A percentile compares a stretch with the other conserved stretches of the same genome.
phyloP scores from a whole-genome alignment of 2,888 invertebrate species.

The Agrotis segetum region DNA sequence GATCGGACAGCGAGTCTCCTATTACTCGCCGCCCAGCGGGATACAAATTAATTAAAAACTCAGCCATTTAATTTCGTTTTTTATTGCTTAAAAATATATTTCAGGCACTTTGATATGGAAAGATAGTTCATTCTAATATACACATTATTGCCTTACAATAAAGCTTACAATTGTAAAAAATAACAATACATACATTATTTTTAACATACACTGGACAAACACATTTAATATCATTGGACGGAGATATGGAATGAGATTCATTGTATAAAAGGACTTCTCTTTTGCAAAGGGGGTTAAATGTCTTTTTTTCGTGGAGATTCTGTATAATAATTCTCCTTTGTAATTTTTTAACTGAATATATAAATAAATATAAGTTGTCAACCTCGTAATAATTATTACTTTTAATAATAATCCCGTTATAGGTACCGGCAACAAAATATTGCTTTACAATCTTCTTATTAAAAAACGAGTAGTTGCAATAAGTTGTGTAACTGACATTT shows the following conservation, averaged over 20 bases:
- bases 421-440: too few relatives aligned
- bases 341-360: not conserved
- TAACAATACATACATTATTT: slow-evolving; percentile 17
- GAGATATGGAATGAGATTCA: slow-evolving; percentile 31
- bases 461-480: too few relatives aligned
- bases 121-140: slow-evolving; percentile 47
- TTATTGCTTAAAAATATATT: slow-evolving; percentile 57
- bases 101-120: slow-evolving; percentile 62
- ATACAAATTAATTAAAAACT: slow-evolving; percentile 5
- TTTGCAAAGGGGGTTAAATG: slow-evolving; percentile 14
- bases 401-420: too few relatives aligned
- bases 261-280: slow-evolving; percentile 6
- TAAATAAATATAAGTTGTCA: not conserved
- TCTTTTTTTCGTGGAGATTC: not conserved
- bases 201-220: slow-evolving; percentile 17
- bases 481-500: too few relatives aligned
- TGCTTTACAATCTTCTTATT: too few relatives aligned
- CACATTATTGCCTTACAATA: slow-evolving; percentile 33
- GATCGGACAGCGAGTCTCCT: too few relatives aligned
- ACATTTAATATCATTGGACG: slow-evolving; percentile 36
- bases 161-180: slow-evolving; percentile 27
- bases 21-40: too few relatives aligned
- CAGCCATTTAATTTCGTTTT: not conserved
- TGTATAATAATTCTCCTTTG: not conserved
- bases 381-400: not conserved